Evolutionary conservation across 2,113 vertebrate genomes (phyloP), one percentile per base, ranked within the genome.

Genomic region (Nycticebus coucang): DNA sequence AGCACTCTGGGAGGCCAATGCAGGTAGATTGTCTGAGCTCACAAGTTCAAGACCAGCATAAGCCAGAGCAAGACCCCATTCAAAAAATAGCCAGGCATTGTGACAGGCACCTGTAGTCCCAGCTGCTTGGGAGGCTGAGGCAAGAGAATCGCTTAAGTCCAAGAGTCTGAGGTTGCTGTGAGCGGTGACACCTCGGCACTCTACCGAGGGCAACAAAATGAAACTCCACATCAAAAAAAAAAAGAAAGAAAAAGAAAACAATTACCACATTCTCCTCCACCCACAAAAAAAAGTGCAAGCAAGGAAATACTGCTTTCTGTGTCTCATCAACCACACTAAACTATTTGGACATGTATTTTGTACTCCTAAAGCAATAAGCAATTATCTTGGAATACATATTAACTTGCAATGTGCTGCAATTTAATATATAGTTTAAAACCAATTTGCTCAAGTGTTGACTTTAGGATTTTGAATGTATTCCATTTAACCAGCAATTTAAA

Each of bases 401-500:
- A 97, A 96, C 93, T 66, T 96, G 59, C 87, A 94, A 78, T 80
- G 81, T 94, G 87, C 62, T 82, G 57, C 89, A 93, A 95, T 96
- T 93, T 97, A 96, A 97, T 90, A 95, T 79, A 96, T 93, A 96
- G 93, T 93, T 97, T 94, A 96, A 97, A 97, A 98, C 89, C 89
- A 98, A 97, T 97, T 97, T 97, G 89, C 87, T 97, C 82, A 95
- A 97, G 91, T 97, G 93, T 97, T 95, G 96, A 97, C 97, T 97
- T 95, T 72, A 78, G 35, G 68, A 97, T 92, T 95, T 96, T 96
- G 96, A 97, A 97, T 96, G 83, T 85, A 95, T 94, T 97, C 89
- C 93, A 94, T 95, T 97, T 97, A 96, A 94, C 91, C 77, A 66
- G 93, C 91, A 94, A 96, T 96, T 97, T 97, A 96, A 97, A 93